Evolutionary conservation across 2,113 vertebrate genomes (phyloP).

Genomic region (Ceyx melanurus): DNA sequence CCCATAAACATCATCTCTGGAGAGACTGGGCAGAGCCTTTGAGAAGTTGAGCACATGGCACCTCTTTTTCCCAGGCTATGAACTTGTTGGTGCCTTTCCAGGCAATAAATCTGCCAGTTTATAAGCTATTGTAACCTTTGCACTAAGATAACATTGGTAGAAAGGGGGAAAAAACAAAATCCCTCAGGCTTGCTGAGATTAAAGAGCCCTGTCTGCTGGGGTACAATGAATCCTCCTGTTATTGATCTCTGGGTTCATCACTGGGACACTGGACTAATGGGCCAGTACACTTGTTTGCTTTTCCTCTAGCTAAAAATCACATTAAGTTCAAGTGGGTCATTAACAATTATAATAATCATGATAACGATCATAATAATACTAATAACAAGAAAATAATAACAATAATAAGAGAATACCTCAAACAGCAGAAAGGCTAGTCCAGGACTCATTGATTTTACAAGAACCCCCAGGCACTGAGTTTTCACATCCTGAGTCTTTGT

Average conservation of each 20-base stretch:
- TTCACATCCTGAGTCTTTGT: background rate
- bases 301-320: background rate
- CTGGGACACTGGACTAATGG: background rate
- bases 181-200: background rate
- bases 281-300: background rate
- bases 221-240: background rate
- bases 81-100: background rate
- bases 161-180: background rate
- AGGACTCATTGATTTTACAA: background rate
- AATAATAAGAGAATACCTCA: background rate
- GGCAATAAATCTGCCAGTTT: background rate
- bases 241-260: background rate
- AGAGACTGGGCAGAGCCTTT: background rate
- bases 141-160: background rate
- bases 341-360: background rate
- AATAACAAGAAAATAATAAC: too few relatives aligned
- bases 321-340: background rate
- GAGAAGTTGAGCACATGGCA: background rate
- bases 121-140: constrained; percentile 17
- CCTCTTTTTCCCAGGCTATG: background rate
- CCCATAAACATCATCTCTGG: background rate
- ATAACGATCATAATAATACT: background rate
- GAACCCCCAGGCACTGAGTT: background rate
- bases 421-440: background rate
- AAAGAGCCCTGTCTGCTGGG: background rate